Base-by-base conservation (phyloP, 2,113 vertebrate species). In the Onychostruthus taczanowskii region DNA sequence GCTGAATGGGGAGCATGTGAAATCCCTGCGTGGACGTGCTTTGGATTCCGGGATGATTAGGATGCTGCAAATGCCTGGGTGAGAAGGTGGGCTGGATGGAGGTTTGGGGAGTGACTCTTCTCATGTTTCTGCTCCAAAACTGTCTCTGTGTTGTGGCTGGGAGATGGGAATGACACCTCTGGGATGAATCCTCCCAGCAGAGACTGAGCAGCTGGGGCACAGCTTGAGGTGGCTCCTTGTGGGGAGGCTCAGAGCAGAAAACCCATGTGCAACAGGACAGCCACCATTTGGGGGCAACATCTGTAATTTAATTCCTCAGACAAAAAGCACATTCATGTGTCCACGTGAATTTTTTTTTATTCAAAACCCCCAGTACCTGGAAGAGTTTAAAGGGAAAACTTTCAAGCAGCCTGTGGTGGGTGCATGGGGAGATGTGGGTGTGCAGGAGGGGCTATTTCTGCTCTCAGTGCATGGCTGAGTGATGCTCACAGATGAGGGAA, bases 1-100 rank as follows among this genome's bases (percentile, higher is more conserved):
- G 56, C 82, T 86, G 80, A 88, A 86, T 62, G 93, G 87, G 96
- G 95, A 93, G 87, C 92, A 88, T 96, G 93, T 96, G 95, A 95
- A 5, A 15, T 44, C 75, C 47, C 59, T 47, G 50, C 5, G 0
- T 87, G 78, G 91, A 69, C 27, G 3, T 90, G 93, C 93, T 86
- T 83, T 59, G 90, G 94, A 97, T 96, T 94, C 96, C 92, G 43
- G 88, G 72, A 56, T 5, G 76, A 64, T 95, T 84, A 33, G 86
- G 95, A 92, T 86, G 90, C 88, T 90, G 76, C 39, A 21, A 88
- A 93, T 93, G 94, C 83, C 64, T 72, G 50, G 63, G 81, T 1
- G 26, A 91, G 89, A 92, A 95, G 92, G 79, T 94, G 72, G 58
- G 58, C 61, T 87, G 89, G 67, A 74, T 72, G 91, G 53, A 47